phyloP scores from a whole-genome alignment of 2,113 vertebrate genomes.

The Solea solea region DNA sequence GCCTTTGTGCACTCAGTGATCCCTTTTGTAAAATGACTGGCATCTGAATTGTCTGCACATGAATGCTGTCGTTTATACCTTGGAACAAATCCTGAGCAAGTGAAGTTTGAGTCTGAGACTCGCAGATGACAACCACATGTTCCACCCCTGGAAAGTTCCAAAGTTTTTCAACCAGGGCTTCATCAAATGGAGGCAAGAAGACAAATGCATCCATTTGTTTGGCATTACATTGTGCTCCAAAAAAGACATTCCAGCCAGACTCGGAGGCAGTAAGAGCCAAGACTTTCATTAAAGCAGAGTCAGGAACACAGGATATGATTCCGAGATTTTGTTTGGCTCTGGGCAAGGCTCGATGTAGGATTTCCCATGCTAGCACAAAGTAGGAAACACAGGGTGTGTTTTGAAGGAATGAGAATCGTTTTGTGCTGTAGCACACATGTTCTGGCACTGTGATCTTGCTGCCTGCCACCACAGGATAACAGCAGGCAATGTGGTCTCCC shows the following conservation, averaged over 20 bases:
- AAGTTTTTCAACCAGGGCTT: constrained; percentile 63
- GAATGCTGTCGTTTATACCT: constrained; percentile 70
- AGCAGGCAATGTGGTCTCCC: constrained; percentile 83
- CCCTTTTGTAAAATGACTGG: constrained; percentile 80
- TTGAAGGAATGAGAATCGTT: constrained; percentile 77
- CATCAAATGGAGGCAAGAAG: constrained; percentile 79
- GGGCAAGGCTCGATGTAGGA: constrained; percentile 77
- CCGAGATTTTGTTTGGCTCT: constrained; percentile 74
- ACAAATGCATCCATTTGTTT: constrained; percentile 76
- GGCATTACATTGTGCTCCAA: constrained; percentile 59
- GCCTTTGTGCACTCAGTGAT: constrained; percentile 71
- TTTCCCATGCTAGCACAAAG: constrained; percentile 85
- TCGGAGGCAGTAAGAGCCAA: constrained; percentile 75
- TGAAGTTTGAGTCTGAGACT: constrained; percentile 51
- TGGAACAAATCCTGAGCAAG: constrained; percentile 49
- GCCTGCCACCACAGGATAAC: constrained; percentile 82
- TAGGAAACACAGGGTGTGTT: constrained; percentile 85
- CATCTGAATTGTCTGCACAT: constrained; percentile 73
- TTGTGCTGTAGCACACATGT: constrained; percentile 81
- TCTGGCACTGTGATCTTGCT: constrained; percentile 81
- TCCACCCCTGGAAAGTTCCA: constrained; percentile 58
- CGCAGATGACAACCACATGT: constrained; percentile 81
- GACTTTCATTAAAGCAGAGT: constrained; percentile 82
- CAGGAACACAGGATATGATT: constrained; percentile 78
- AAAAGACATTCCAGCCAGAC: constrained; percentile 80